Base-by-base conservation (phyloP, 1,140 invertebrate species). In the Cyclina sinensis region DNA sequence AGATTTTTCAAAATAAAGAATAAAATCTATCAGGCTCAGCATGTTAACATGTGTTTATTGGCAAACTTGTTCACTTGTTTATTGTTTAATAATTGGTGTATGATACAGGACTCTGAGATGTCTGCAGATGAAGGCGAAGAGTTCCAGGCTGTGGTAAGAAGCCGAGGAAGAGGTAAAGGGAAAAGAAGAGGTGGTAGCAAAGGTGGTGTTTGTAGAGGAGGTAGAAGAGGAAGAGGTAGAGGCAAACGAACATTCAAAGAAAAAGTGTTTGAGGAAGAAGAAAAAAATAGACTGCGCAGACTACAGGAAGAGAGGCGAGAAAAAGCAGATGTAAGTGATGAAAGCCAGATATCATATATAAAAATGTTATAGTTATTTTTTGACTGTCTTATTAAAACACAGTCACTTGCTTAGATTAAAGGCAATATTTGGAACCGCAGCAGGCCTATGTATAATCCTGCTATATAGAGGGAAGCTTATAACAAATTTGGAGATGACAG, bases 41-140 rank as follows among this genome's bases (percentile, higher is more conserved):
- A n/a, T n/a, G n/a, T n/a, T n/a, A 59, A 59, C 57, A 59, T n/a
- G 21, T 59, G n/a, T 59, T 27, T 27, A n/a, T 59, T 59, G n/a
- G 21, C 27, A 27, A n/a, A 1, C n/a, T 59, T 59, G 57, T 21
- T 27, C 57, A 59, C 57, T n/a, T n/a, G 27, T 27, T 59, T 21
- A 59, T n/a, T 59, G n/a, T 59, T 1, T 59, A 27, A 59, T 59
- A 21, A n/a, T n/a, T 59, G 21, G n/a, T 59, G n/a, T 3, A n/a
- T 27, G n/a, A n/a, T 27, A 59, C 57, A 59, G 57, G 57, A 59
- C 21, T 59, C 57, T 59, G 21, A 21, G 27, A 27, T 27, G 4
- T 59, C 57, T 59, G 57, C 27, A n/a, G 27, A 27, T 59, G 57
- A 59, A n/a, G n/a, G n/a, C n/a, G n/a, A n/a, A n/a, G n/a, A n/a